These are phyloP conservation scores for Otus scops DNA, from an alignment of 2,797 vertebrate genomes.

Conservation along the genomic window DNA sequence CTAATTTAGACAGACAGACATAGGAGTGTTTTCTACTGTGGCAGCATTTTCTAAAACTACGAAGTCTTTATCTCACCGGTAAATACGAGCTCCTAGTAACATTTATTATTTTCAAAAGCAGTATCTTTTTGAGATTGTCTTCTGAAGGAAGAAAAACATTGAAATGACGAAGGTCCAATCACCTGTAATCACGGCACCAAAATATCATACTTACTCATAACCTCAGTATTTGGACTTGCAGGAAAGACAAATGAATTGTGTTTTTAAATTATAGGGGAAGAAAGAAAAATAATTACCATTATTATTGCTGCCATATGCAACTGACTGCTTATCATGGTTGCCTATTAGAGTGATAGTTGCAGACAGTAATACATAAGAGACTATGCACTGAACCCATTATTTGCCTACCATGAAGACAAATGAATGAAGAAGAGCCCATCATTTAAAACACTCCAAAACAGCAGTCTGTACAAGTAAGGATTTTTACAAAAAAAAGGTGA, in stretches of 20 bases:
- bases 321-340: background rate
- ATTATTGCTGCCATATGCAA: background rate
- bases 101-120: background rate
- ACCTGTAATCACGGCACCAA: background rate
- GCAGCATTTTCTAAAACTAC: background rate
- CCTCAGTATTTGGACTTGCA: background rate
- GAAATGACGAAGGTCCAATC: background rate
- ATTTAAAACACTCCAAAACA: background rate
- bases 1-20: background rate
- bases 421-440: background rate
- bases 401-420: background rate
- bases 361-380: background rate
- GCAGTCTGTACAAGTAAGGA: background rate
- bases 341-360: background rate
- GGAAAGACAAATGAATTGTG: background rate
- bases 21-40: background rate
- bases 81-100: background rate
- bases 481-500: background rate
- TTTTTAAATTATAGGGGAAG: background rate
- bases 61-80: background rate
- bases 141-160: background rate
- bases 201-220: background rate
- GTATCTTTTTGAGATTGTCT: background rate
- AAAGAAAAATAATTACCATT: slow-evolving; percentile 13
- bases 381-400: background rate